A percentile compares a stretch with the other conserved stretches of the same genome.
Conservation (phyloP, 1,140 invertebrate genomes). For the Antheraea mylitta region DNA sequence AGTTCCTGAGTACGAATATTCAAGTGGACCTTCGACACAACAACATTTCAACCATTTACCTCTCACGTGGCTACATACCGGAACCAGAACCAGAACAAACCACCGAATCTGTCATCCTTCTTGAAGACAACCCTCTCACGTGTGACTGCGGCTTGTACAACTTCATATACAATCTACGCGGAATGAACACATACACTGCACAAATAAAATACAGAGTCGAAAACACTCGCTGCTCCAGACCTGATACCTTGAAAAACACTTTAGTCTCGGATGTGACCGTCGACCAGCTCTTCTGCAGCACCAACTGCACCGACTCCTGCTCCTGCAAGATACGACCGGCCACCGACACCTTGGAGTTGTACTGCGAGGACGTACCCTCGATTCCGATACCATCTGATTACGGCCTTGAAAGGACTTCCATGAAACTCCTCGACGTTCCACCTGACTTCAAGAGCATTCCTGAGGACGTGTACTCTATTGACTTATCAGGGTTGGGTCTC, state of each 20-base stretch:
- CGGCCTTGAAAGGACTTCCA: neutral
- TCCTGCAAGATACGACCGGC: neutral
- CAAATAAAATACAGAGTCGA: conserved; percentile 13
- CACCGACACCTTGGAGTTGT: neutral
- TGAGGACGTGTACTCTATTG: neutral
- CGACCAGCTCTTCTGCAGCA: neutral
- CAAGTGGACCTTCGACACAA: conserved; percentile 42
- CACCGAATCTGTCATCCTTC: conserved; percentile 34
- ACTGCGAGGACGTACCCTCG: neutral
- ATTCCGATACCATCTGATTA: neutral
- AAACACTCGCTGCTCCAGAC: conserved; percentile 25
- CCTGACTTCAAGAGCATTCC: conserved; percentile 1
- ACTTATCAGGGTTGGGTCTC: conserved; percentile 10
- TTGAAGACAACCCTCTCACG: conserved; percentile 82
- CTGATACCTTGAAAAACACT: conserved; percentile 4
- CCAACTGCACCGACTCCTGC: neutral
- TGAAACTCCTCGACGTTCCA: neutral
- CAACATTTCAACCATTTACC: conserved; percentile 24
- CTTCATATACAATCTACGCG: conserved; percentile 59
- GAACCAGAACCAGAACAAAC: too few species aligned
- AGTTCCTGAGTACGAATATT: conserved; percentile 27
- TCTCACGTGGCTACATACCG: neutral
- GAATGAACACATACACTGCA: neutral
- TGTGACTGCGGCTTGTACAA: conserved; percentile 83
- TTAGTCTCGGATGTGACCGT: neutral